Evolutionary conservation across 2,797 vertebrate genomes (phyloP), one percentile per base, ranked within the genome.

Genomic region (Geotria australis): DNA sequence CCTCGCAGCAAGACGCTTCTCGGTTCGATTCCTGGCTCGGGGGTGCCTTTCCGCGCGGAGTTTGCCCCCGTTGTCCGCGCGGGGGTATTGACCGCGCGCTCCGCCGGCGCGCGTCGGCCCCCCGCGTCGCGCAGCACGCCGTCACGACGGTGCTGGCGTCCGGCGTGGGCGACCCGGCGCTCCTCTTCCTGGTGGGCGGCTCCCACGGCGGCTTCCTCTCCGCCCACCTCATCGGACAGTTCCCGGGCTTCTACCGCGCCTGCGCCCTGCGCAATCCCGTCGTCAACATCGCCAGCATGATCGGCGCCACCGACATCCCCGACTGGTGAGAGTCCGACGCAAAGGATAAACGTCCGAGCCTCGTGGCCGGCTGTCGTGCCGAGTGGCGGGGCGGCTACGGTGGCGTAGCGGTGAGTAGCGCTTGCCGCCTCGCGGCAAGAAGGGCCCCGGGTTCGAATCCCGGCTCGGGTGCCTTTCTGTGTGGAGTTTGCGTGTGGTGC

Each of bases 121-220:
- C 24, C 38, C 38, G 24, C 24, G 24, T 24, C 12, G 53, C 61
- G 7, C 66, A 78, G 76, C 57, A 79, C 63, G 83, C 82, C 0
- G 80, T 85, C 46, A 75, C 88, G 70, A 75, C 68, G 57, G 68
- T 86, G 59, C 72, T 94, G 60, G 73, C 73, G 63, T 65, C 70
- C 3, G 74, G 68, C 2, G 24, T 47, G 1, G 72, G 84, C 9
- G 76, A 94, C 2, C 6, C 63, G 8, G 53, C 72, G 47, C 81
- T 71, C 2, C 74, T 93, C 49, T 79, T 77, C 1, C 62, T 95
- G 48, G 65, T 72, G 3, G 91, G 89, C 0, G 85, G 89, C 57
- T 98, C 91, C 1, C 88, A 95, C 0, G 89, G 91, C 1, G 91
- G 91, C 60, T 98, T 98, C 70, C 69, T 98, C 65, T 80, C 82